Base-by-base conservation (phyloP, 2,888 invertebrate species). In the Drosophila picticornis region DNA sequence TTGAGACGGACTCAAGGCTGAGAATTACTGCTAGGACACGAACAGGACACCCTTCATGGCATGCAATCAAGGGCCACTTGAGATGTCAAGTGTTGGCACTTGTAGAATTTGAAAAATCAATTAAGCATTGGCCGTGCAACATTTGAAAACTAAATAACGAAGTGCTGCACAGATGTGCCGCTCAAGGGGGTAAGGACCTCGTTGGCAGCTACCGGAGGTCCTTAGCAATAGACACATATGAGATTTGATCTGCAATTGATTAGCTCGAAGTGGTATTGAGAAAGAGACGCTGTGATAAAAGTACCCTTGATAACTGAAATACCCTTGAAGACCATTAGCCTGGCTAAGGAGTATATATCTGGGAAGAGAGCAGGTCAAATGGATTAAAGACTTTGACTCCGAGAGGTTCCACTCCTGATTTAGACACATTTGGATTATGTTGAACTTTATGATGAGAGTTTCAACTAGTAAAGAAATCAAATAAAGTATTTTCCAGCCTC, bases 71-170 rank as follows among this genome's bases (percentile, higher is more conserved):
- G 43, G 51, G 25, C 51, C 71, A 80, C 77, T 77, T 80, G 48
- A 80, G 48, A 53, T 32, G 50, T 80, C 61, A 80, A 78, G 77
- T 77, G 77, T 40, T 56, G 64, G 60, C 80, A 77, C 81, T 77
- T 77, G 80, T 53, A 9, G 27, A 43, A 76, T 58, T 61, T 48
- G 50, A 76, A 40, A 76, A 66, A 61, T 80, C 76, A 80, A 76
- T 80, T 80, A 80, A 55, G 59, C 32, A 48, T 64, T 52, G 43
- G 46, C 50, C 16, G 48, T 50, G 43, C 34, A 27, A 59, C 43
- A 46, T 52, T 51, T 29, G 36, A 59, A 51, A 27, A 53, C 58
- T 22, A 38, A 40, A 27, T 22, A 58, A 5, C 19, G 0, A 61
- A 40, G n/a, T 16, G 10, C 13, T 11, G n/a, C 50, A 56, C 40